These are phyloP conservation scores for Mesocricetus auratus DNA, from an alignment of 2,113 vertebrate genomes.

Conservation along the genomic window DNA sequence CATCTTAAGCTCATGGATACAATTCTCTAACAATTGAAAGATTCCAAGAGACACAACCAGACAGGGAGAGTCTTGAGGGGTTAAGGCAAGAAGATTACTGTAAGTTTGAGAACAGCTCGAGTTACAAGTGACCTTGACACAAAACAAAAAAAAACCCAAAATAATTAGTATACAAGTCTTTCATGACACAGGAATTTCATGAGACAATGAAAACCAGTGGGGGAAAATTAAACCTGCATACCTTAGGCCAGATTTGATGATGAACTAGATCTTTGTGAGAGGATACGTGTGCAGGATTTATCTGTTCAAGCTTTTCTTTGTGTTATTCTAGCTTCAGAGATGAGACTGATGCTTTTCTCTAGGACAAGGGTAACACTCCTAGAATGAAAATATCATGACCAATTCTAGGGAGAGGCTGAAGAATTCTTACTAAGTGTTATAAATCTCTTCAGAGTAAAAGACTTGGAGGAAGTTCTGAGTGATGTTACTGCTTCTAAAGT, in stretches of 20 bases:
- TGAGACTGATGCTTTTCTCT: neutral
- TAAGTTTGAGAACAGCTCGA: neutral
- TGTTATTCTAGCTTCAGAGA: neutral
- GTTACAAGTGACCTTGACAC: neutral
- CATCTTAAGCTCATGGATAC: neutral
- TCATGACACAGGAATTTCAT: neutral
- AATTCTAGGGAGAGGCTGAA: neutral
- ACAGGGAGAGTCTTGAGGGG: neutral
- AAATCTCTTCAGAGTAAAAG: neutral
- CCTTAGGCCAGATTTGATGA: neutral
- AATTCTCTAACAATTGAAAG: neutral
- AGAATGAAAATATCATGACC: neutral
- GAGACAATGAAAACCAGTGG: neutral
- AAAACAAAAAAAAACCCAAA: neutral
- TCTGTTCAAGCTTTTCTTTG: neutral
- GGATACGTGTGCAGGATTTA: neutral
- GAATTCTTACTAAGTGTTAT: neutral
- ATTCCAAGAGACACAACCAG: too few relatives aligned
- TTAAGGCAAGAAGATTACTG: neutral
- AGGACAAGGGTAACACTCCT: too few relatives aligned
- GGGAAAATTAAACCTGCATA: neutral
- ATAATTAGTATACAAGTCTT: neutral
- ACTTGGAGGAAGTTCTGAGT: too few relatives aligned
- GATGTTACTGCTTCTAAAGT: neutral
- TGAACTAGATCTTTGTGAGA: neutral